A percentile compares a stretch with the other conserved stretches of the same genome.
Conservation (phyloP, 1,140 invertebrate genomes). For the Meloidogyne hapla region DNA sequence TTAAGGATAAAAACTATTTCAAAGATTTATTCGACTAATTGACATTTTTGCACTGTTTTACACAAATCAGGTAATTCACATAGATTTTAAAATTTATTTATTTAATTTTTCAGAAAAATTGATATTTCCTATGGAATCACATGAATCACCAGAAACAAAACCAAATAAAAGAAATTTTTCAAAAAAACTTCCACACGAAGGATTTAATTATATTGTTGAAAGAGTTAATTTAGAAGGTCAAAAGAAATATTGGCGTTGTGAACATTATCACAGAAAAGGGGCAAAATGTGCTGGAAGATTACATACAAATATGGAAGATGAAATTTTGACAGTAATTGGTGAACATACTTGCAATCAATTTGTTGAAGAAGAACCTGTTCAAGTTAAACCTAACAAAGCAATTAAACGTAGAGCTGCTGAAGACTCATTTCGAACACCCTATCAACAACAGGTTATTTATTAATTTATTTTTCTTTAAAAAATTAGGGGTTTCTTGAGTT, state of each 20-base stretch:
- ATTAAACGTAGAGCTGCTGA: conserved; percentile 4
- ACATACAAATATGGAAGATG: conserved; percentile 13
- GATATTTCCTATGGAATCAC: background rate
- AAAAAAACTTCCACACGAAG: background rate
- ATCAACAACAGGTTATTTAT: background rate
- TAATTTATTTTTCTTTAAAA: no score
- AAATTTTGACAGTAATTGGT: background rate
- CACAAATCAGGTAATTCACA: no score
- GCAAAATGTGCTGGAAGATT: background rate
- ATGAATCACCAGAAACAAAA: background rate
- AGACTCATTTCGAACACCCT: background rate
- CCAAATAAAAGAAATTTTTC: background rate
- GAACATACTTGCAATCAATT: background rate
- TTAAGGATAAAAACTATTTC: no score
- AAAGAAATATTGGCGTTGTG: conserved; percentile 10
- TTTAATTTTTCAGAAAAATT: no score
- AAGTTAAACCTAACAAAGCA: background rate
- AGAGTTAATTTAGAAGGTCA: background rate
- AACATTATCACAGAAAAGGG: background rate
- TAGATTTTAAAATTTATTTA: no score
- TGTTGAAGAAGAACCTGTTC: background rate
- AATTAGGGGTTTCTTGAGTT: no score
- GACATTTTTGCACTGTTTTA: no score
- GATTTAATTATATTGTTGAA: background rate
- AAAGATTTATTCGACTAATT: no score